Evolutionary conservation across 2,888 invertebrate genomes (phyloP), one percentile per base, ranked within the genome.

Genomic region (Cheilosia vulpina): DNA sequence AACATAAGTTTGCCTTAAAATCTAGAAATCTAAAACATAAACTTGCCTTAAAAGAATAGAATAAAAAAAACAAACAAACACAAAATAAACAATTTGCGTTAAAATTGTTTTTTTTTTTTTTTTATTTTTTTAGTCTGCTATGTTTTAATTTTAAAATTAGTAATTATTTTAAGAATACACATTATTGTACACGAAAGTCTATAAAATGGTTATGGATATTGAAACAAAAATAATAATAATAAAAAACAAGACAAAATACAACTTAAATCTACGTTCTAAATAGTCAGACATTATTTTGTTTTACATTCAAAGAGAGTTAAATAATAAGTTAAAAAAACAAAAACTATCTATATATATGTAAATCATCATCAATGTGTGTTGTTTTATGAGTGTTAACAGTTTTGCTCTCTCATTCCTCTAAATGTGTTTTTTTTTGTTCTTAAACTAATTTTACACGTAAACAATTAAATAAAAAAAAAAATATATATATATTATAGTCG

Each of bases 241-340:
- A 65, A 52, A 34, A 43, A 65, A 68, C 78, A 75, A 65, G 75
- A 84, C 84, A 84, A 75, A 73, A 84, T 78, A 78, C 73, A 75
- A 84, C 84, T 84, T 84, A 84, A 47, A 69, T 4, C 84, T 84
- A 84, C 45, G 69, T 31, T 65, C 71, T 76, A 81, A 79, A 87
- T 87, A 79, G 79, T 80, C 80, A 76, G 84, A 82, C 85, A 85
- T 72, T 77, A 43, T 65, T 68, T 55, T 84, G 87, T 83, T 88
- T 87, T 88, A 88, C 87, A 88, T 88, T 38, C 9, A 15, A 45
- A 62, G 53, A 65, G 78, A 50, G 53, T 60, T 71, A 72, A 69
- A 68, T 55, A 31, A 38, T 71, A 76, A 66, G 65, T 9, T 52
- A 50, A 52, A 68, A 73, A 68, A 73, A 27, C n/a, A 57, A 78